phyloP scores from a whole-genome alignment of 2,888 invertebrate species.

The Xiphydria camelus region DNA sequence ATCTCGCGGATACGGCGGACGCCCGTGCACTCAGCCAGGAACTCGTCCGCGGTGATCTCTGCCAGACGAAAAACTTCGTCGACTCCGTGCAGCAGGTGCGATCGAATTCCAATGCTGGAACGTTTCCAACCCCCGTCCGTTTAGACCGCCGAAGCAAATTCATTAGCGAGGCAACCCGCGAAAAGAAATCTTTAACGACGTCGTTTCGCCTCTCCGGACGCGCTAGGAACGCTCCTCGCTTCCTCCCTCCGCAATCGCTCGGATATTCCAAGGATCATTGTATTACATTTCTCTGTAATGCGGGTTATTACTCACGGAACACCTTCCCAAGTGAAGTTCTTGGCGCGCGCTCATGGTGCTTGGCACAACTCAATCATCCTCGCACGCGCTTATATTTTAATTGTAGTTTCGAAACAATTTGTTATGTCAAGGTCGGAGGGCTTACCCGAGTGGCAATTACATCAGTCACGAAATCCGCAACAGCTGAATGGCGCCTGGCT shows the following conservation, averaged over 20 bases:
- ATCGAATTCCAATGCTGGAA: no score
- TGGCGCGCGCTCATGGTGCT: conserved; percentile 41
- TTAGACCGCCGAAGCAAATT: no score
- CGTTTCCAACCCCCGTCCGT: no score
- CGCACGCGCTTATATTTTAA: conserved; percentile 55
- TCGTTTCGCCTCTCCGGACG: no score
- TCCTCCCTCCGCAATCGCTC: no score
- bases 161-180: no score
- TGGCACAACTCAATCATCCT: conserved; percentile 55
- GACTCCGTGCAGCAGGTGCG: conserved; percentile 77
- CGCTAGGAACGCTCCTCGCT: no score
- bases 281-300: conserved; percentile 11
- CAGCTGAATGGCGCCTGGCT: conserved; percentile 43
- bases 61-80: conserved; percentile 65
- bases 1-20: conserved; percentile 77
- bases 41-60: conserved; percentile 62
- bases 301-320: conserved; percentile 15
- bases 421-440: conserved; percentile 56
- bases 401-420: conserved; percentile 58
- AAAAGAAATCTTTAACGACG: no score
- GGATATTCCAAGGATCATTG: no score
- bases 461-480: conserved; percentile 57
- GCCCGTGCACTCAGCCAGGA: conserved; percentile 65
- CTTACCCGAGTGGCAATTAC: conserved; percentile 51
- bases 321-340: conserved; percentile 9